Evolutionary conservation across 2,797 vertebrate species (phyloP).

Genomic region (Steatocranus sp.): DNA sequence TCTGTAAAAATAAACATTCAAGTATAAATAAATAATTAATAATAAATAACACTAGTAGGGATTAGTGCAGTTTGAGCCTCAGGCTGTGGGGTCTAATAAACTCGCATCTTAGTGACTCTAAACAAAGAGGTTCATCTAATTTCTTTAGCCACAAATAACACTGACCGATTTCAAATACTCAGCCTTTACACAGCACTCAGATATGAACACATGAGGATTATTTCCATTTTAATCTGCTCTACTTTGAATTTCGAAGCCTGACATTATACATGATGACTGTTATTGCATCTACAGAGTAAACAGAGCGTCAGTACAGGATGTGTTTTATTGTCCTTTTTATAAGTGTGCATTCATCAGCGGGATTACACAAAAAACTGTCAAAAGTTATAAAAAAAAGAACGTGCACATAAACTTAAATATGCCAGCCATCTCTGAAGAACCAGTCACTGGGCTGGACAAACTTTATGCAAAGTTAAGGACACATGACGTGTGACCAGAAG

Average conservation of each 20-base stretch:
- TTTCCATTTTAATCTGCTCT: neutral
- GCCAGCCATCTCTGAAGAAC: no score
- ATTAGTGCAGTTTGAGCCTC: neutral
- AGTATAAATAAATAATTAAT: neutral
- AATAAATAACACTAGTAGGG: rapidly evolving
- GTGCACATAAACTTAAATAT: no score
- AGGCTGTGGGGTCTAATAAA: neutral
- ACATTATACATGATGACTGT: neutral
- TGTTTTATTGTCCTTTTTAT: neutral
- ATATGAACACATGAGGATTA: neutral
- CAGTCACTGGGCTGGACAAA: no score
- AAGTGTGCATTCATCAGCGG: rapidly evolving
- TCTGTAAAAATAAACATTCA: neutral
- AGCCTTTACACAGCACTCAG: rapidly evolving
- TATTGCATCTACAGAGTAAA: no score
- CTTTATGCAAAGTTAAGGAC: rapidly evolving
- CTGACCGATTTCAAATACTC: rapidly evolving
- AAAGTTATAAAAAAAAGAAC: no score
- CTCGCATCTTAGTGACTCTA: rapidly evolving
- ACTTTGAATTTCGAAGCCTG: neutral
- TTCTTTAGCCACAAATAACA: neutral
- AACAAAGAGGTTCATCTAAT: rapidly evolving
- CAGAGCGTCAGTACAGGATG: rapidly evolving
- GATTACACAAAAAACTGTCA: neutral
- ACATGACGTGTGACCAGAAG: rapidly evolving